These are phyloP conservation scores for Mesochorus sp. DNA, from an alignment of 2,888 invertebrate species.

Conservation along the genomic window DNA sequence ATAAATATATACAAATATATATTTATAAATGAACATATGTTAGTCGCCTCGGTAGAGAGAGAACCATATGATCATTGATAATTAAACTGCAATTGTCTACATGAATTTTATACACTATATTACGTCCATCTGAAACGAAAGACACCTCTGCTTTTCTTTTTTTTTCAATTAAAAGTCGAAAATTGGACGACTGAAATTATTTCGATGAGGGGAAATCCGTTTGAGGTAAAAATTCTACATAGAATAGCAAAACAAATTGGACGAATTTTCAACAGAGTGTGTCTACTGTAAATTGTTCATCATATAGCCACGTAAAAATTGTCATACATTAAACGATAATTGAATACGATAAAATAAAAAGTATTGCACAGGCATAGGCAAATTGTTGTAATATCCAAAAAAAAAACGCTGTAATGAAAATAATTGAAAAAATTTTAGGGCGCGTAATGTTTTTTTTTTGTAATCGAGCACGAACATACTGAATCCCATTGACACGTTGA, in stretches of 20 bases:
- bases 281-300: slow-evolving; percentile 62
- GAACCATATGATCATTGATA: slow-evolving; percentile 29
- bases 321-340: slow-evolving; percentile 51
- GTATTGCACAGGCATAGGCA: slow-evolving; percentile 25
- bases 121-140: slow-evolving; percentile 55
- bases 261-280: slow-evolving; percentile 24
- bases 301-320: slow-evolving; percentile 58
- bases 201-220: neutral
- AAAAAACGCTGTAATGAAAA: slow-evolving; percentile 4
- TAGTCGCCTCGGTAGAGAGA: slow-evolving; percentile 45
- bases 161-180: slow-evolving; percentile 4
- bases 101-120: slow-evolving; percentile 63
- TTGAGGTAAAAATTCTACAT: slow-evolving; percentile 1
- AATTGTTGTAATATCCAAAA: slow-evolving; percentile 17
- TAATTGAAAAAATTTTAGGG: slow-evolving; percentile 17
- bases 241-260: slow-evolving; percentile 20
- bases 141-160: slow-evolving; percentile 19
- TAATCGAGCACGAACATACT: slow-evolving; percentile 40
- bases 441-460: slow-evolving; percentile 2
- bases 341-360: slow-evolving; percentile 28
- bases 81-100: slow-evolving; percentile 56
- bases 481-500: neutral
- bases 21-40: neutral
- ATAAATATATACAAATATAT: neutral
- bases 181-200: neutral